Conservation (phyloP, 2,797 vertebrate species). For the Falco columbarius region DNA sequence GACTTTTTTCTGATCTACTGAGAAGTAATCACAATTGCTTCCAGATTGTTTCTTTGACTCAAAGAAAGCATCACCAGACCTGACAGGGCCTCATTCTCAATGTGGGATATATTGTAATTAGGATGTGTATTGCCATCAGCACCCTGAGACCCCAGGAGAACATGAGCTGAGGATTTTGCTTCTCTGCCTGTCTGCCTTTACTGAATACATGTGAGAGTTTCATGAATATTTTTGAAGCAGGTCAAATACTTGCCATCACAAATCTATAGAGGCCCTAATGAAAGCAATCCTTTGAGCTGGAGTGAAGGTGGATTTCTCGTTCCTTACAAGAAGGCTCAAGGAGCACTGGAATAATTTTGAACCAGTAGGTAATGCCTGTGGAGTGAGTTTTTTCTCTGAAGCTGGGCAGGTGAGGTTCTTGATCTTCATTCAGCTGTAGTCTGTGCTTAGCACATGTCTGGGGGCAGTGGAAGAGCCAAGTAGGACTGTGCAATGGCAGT, state of each 20-base stretch:
- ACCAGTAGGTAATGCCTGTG: background rate
- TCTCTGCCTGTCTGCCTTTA: constrained; percentile 4
- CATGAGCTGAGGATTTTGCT: constrained; percentile 13
- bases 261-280: constrained; percentile 27
- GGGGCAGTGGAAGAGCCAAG: background rate
- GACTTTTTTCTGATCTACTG: background rate
- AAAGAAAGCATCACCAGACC: background rate
- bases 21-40: constrained; percentile 20
- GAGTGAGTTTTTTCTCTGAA: constrained; percentile 2
- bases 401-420: background rate
- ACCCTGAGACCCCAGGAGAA: constrained; percentile 7
- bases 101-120: background rate
- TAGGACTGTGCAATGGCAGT: background rate
- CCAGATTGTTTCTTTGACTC: background rate
- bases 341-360: background rate
- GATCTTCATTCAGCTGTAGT: background rate
- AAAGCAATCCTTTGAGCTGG: constrained; percentile 38
- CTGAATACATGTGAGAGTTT: background rate
- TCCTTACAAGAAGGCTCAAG: background rate
- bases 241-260: constrained; percentile 34
- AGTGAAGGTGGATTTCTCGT: constrained; percentile 32
- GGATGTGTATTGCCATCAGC: constrained; percentile 32
- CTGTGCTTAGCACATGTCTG: background rate
- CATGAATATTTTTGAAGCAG: constrained; percentile 54
- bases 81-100: constrained; percentile 14